Percentiles rank a stretch among this genome's conserved stretches.
Conservation (phyloP, 2,797 vertebrate species). For the Sebastes taczanowskii region DNA sequence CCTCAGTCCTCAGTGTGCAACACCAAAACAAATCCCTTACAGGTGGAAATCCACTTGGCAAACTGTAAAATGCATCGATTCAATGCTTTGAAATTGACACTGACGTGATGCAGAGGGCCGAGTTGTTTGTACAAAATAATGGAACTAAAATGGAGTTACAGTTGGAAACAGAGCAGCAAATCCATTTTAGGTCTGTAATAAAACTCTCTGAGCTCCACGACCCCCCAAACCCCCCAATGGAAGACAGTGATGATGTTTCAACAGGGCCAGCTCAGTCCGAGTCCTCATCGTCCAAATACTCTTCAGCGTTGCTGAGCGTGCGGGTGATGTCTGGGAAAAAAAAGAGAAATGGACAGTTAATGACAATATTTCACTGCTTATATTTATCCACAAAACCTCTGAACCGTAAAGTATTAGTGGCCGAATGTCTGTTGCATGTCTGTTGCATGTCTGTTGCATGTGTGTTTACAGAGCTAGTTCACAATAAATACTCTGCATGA, state of each 20-base stretch:
- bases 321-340: slow-evolving; percentile 81
- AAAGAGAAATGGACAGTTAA: not conserved
- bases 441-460: not conserved
- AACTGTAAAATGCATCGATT: slow-evolving; percentile 27
- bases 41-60: slow-evolving; percentile 17
- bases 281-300: slow-evolving; percentile 97
- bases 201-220: slow-evolving; percentile 22
- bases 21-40: slow-evolving; percentile 10
- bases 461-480: not conserved
- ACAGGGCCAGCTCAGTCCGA: slow-evolving; percentile 85
- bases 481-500: not conserved
- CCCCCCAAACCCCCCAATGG: not conserved
- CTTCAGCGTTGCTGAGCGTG: slow-evolving; percentile 93
- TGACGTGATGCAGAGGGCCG: slow-evolving; percentile 11
- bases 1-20: slow-evolving; percentile 23
- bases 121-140: slow-evolving; percentile 35
- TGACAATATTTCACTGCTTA: not conserved
- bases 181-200: slow-evolving; percentile 48
- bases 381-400: not conserved
- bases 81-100: slow-evolving; percentile 38
- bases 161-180: slow-evolving; percentile 39
- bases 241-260: slow-evolving; percentile 38
- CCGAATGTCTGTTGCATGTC: not conserved
- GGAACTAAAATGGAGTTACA: slow-evolving; percentile 51
- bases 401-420: not conserved